Evolutionary conservation across 2,888 invertebrate genomes (phyloP).

Genomic region (Tridacna crocea): DNA sequence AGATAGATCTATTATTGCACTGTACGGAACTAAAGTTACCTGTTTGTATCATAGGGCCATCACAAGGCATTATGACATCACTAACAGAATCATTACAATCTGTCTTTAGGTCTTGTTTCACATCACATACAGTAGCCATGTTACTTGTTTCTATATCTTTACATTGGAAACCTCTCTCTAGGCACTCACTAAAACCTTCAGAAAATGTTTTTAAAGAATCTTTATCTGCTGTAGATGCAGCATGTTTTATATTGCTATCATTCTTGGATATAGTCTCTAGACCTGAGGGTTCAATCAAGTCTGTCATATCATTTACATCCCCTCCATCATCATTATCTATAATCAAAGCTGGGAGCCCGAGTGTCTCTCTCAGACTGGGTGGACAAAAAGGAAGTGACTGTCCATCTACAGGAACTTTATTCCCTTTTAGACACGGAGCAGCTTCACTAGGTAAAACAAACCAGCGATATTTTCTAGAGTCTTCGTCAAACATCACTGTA

Average conservation of each 20-base stretch:
- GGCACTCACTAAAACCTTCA: conserved; percentile 42
- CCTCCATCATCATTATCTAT: conserved; percentile 20
- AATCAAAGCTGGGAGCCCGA: conserved; percentile 56
- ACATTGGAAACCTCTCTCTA: conserved; percentile 47
- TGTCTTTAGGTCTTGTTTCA: not conserved
- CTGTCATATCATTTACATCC: not conserved
- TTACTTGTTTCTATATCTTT: not conserved
- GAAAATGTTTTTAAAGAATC: conserved; percentile 28
- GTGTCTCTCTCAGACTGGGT: conserved; percentile 51
- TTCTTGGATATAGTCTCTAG: not conserved
- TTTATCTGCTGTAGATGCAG: not conserved
- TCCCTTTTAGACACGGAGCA: conserved; percentile 85
- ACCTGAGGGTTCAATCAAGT: not conserved
- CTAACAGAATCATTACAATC: too few species aligned
- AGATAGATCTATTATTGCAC: too few species aligned
- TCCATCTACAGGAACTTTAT: conserved; percentile 31
- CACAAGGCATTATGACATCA: too few species aligned
- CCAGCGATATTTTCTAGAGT: conserved; percentile 91
- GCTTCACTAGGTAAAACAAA: conserved; percentile 96
- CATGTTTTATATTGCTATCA: not conserved
- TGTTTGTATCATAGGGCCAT: too few species aligned
- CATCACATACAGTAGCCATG: not conserved
- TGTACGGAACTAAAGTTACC: too few species aligned
- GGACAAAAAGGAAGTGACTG: conserved; percentile 70
- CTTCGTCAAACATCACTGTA: conserved; percentile 89